These are phyloP conservation scores for Oxygymnocypris stewartii DNA, from an alignment of 2,113 vertebrate genomes.

Conservation along the genomic window DNA sequence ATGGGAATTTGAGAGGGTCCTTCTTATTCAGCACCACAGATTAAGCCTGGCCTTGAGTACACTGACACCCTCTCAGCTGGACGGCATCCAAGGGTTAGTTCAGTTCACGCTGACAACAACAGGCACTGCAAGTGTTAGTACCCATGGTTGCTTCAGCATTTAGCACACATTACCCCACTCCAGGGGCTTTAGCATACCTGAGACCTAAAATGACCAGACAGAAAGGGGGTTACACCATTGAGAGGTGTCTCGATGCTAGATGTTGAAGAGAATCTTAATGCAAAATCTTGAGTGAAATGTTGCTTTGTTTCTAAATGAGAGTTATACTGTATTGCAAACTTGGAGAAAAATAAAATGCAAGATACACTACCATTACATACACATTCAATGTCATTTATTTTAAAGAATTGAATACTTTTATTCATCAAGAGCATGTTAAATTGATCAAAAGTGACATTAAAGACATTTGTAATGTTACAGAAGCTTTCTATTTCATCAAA, in stretches of 20 bases:
- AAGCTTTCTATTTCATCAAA: too few relatives aligned
- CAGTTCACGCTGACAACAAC: conserved; percentile 24
- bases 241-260: neutral
- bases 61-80: conserved; percentile 16
- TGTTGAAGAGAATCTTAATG: neutral
- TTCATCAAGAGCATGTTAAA: neutral
- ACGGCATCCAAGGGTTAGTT: conserved; percentile 12
- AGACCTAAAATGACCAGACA: neutral
- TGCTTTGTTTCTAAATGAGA: neutral
- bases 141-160: conserved; percentile 16
- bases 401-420: too few relatives aligned
- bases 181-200: neutral
- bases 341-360: neutral
- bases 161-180: conserved; percentile 4
- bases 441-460: neutral
- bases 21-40: conserved; percentile 23
- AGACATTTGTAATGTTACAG: neutral
- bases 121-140: neutral
- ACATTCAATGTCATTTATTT: too few relatives aligned
- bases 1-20: neutral
- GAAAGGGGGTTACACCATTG: neutral
- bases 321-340: neutral
- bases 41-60: conserved; percentile 22
- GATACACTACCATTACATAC: neutral
- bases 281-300: neutral